These are phyloP conservation scores for Platyura marginata DNA, from an alignment of 1,140 invertebrate genomes.

Conservation along the genomic window DNA sequence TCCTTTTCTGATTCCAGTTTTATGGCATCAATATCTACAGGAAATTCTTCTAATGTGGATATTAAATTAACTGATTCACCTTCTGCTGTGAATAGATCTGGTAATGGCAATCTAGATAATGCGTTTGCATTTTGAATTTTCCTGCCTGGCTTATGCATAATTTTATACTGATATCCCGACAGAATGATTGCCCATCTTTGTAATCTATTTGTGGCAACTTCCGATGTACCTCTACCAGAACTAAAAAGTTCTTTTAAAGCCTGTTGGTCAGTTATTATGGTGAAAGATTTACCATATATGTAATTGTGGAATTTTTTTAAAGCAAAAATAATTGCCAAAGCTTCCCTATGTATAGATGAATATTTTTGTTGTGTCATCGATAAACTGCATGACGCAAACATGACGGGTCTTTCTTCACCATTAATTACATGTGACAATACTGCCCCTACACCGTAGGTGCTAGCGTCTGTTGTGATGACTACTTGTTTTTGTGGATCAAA, in stretches of 20 bases:
- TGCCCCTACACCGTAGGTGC: conserved; percentile 7
- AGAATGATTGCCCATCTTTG: conserved; percentile 3
- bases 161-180: conserved; percentile 1
- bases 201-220: conserved; percentile 1
- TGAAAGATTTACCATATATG: conserved; percentile 14
- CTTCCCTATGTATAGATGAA: conserved; percentile 26
- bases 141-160: background rate
- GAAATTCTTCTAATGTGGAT: background rate
- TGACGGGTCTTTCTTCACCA: conserved; percentile 16
- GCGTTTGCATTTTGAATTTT: background rate
- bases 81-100: background rate
- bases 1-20: background rate
- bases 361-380: conserved; percentile 23
- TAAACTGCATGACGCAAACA: conserved; percentile 22
- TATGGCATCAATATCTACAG: background rate
- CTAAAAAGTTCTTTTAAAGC: conserved; percentile 3
- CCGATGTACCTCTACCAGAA: conserved; percentile 2
- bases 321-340: conserved; percentile 24
- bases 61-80: background rate
- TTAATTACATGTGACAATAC: conserved; percentile 12
- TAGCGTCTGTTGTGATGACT: conserved; percentile 6
- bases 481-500: conserved; percentile 7
- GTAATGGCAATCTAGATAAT: background rate
- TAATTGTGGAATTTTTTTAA: conserved; percentile 19
- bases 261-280: conserved; percentile 7